phyloP scores from a whole-genome alignment of 2,797 vertebrate genomes.

The Sciurus vulgaris region DNA sequence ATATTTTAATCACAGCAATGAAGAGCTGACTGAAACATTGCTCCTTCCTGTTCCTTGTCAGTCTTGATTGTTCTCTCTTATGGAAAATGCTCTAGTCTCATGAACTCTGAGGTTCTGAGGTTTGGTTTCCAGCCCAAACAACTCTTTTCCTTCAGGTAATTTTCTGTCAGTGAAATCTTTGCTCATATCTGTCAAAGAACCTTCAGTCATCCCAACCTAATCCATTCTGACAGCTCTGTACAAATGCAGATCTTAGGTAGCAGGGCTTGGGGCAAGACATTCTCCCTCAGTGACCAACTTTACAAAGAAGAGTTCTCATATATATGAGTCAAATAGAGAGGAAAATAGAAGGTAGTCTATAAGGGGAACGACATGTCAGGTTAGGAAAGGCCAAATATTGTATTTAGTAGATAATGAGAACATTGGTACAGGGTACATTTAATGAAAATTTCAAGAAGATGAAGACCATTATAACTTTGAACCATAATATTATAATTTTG shows the following conservation, averaged over 20 bases:
- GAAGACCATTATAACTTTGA: neutral
- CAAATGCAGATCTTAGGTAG: neutral
- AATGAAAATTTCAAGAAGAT: neutral
- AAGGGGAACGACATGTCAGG: neutral
- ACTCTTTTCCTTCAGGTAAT: neutral
- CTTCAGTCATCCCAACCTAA: neutral
- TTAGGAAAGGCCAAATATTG: neutral
- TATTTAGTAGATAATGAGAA: neutral
- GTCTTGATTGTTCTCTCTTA: neutral
- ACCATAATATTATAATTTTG: neutral
- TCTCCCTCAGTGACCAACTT: neutral
- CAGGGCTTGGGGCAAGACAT: neutral
- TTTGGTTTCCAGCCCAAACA: neutral
- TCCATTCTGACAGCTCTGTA: neutral
- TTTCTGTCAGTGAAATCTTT: neutral
- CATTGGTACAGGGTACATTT: neutral
- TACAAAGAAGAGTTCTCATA: neutral
- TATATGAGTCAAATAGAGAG: neutral
- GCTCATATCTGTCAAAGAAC: neutral
- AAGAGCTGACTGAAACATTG: no score
- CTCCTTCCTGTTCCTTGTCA: neutral
- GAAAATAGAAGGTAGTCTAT: neutral
- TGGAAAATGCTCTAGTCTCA: neutral
- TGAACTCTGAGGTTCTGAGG: neutral
- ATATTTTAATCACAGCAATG: no score